Percentiles rank a stretch among this genome's conserved stretches.
Evolutionary conservation across 1,140 invertebrate species (phyloP).

Genomic region (Pantala flavescens): DNA sequence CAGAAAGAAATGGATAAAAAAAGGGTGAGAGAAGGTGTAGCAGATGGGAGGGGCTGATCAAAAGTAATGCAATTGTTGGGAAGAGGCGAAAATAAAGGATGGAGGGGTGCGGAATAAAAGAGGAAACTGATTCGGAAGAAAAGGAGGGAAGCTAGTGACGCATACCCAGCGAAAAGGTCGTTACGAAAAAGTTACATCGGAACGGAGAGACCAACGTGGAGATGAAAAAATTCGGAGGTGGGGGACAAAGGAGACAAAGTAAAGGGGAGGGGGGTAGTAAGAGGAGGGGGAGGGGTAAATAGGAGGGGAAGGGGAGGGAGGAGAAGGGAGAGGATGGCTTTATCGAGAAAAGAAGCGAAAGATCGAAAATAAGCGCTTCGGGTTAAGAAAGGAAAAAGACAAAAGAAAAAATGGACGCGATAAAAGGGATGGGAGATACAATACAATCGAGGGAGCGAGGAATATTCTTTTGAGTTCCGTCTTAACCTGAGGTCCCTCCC

Average conservation of each 20-base stretch:
- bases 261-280: neutral
- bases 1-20: too few relatives aligned
- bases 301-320: neutral
- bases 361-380: neutral
- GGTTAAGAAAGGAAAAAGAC: neutral
- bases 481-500: too few relatives aligned
- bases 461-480: too few relatives aligned
- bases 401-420: too few relatives aligned
- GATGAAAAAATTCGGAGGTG: neutral
- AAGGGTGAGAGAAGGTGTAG: neutral
- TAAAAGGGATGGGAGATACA: too few relatives aligned
- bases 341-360: neutral
- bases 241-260: neutral
- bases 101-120: neutral
- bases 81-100: neutral
- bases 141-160: neutral
- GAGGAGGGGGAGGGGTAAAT: neutral
- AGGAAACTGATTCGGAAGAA: neutral
- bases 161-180: neutral
- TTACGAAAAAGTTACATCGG: constrained; percentile 5
- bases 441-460: too few relatives aligned
- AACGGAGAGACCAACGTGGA: neutral
- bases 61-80: constrained; percentile 1
- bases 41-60: neutral
- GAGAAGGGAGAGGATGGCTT: neutral